These are phyloP conservation scores for Acropora yongei DNA, from an alignment of 64 coral and sea anemone genomes.

Conservation along the genomic window DNA sequence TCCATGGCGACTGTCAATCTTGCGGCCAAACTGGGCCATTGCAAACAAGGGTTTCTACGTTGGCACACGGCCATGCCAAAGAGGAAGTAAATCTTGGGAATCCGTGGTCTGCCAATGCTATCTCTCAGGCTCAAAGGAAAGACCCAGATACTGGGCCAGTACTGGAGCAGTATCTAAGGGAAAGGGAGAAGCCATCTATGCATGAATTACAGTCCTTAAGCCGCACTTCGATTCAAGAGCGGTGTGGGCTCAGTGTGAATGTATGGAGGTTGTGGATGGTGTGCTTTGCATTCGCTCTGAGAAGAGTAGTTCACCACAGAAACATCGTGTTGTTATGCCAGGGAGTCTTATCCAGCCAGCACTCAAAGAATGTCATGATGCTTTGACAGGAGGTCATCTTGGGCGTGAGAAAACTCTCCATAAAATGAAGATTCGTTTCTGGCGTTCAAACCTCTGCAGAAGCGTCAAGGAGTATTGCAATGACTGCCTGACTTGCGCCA, in stretches of 20 bases:
- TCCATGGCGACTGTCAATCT: constrained; percentile 38
- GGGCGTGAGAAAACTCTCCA: too few relatives aligned
- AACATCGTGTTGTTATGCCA: too few relatives aligned
- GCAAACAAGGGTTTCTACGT: background rate
- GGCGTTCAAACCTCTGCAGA: constrained; percentile 14
- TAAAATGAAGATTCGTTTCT: constrained; percentile 42
- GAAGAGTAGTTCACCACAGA: too few relatives aligned
- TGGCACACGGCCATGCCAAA: too few relatives aligned
- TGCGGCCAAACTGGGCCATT: background rate
- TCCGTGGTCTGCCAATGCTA: too few relatives aligned
- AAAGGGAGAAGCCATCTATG: constrained; percentile 19
- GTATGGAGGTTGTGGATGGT: constrained; percentile 9
- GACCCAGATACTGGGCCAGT: too few relatives aligned
- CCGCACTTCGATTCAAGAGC: background rate
- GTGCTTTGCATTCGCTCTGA: constrained; percentile 27
- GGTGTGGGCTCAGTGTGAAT: constrained; percentile 37
- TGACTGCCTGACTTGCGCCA: constrained; percentile 42
- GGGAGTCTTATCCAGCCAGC: too few relatives aligned
- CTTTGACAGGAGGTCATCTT: too few relatives aligned
- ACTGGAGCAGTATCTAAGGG: background rate
- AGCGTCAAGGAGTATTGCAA: constrained; percentile 49
- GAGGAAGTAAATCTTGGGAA: too few relatives aligned
- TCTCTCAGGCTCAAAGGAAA: too few relatives aligned
- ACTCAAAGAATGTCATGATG: too few relatives aligned
- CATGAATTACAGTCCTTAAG: constrained; percentile 1